phyloP scores from a whole-genome alignment of 1,140 invertebrate genomes.

The Mercenaria mercenaria region DNA sequence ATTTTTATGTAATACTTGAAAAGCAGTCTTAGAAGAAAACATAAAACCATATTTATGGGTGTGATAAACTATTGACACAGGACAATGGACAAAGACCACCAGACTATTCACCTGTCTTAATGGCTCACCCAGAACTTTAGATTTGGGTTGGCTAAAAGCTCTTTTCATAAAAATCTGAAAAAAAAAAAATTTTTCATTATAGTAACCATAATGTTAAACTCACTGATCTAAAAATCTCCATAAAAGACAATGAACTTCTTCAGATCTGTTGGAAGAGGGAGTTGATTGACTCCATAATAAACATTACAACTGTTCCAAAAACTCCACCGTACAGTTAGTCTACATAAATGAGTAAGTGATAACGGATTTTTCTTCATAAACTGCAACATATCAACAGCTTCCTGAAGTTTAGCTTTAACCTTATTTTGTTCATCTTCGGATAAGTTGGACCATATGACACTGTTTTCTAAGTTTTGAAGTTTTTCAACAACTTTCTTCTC shows the following conservation, averaged over 20 bases:
- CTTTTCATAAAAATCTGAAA: no score
- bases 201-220: no score
- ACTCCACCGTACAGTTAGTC: background rate
- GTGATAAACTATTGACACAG: no score
- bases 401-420: background rate
- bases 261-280: background rate
- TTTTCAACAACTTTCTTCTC: background rate
- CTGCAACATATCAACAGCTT: background rate
- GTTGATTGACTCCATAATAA: background rate
- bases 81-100: no score
- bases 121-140: no score
- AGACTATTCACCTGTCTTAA: no score
- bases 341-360: background rate
- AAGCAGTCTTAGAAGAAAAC: no score
- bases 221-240: background rate
- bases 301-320: constrained; percentile 9
- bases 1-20: no score
- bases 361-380: constrained; percentile 1
- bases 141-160: no score
- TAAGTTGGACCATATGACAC: background rate
- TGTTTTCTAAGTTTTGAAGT: background rate
- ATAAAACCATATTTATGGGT: no score
- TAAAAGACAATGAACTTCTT: constrained; percentile 1
- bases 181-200: no score
- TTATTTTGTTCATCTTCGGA: background rate